These are phyloP conservation scores for Plectropomus leopardus DNA, from an alignment of 2,113 vertebrate species.

Conservation along the genomic window DNA sequence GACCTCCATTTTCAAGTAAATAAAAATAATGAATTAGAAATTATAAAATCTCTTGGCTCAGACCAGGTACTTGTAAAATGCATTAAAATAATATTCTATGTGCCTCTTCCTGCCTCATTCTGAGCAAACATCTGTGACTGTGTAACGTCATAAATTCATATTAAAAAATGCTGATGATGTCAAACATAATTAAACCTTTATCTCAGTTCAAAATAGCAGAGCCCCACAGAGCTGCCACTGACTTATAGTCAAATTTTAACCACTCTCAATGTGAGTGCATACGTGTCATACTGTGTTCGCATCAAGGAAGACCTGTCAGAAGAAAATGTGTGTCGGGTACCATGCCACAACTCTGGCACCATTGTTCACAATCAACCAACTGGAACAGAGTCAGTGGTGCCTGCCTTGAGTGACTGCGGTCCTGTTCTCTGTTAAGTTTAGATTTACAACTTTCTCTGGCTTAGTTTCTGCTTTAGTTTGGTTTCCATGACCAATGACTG, in stretches of 20 bases:
- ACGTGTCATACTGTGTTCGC: neutral
- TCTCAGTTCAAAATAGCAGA: neutral
- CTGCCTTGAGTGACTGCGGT: constrained; percentile 28
- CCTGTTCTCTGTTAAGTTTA: constrained; percentile 35
- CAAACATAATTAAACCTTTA: neutral
- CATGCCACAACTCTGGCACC: too few relatives aligned
- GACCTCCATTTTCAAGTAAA: neutral
- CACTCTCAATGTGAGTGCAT: neutral
- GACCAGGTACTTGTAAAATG: neutral
- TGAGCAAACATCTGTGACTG: constrained; percentile 1
- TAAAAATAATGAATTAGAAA: neutral
- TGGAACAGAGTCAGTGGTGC: constrained; percentile 21
- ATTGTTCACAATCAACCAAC: neutral
- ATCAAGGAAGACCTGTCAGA: constrained; percentile 1
- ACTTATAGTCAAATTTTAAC: constrained; percentile 1
- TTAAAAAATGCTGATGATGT: neutral
- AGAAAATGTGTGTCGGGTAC: neutral
- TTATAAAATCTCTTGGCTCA: neutral
- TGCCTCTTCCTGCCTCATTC: neutral
- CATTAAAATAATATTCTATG: neutral
- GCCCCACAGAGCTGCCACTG: neutral
- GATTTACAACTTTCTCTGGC: neutral
- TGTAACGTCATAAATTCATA: neutral
- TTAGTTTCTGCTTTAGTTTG: constrained; percentile 34
- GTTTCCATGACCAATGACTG: constrained; percentile 8